A percentile compares a stretch with the other conserved stretches of the same genome.
Evolutionary conservation across 2,113 vertebrate species (phyloP).

Genomic region (Scortum barcoo): DNA sequence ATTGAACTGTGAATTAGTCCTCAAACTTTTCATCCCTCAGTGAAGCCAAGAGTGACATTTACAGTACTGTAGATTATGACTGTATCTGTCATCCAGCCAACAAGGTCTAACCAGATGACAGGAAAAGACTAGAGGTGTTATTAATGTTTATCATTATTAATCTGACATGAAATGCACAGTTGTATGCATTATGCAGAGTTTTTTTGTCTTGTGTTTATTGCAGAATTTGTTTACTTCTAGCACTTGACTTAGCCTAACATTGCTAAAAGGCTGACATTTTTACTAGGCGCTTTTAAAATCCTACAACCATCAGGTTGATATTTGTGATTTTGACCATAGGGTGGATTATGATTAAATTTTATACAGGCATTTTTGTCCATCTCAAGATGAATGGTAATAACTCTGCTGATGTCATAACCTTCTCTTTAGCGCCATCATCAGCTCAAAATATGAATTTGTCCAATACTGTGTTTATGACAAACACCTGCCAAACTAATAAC

Average conservation of each 20-base stretch:
- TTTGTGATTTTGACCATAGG: neutral
- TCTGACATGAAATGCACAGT: neutral
- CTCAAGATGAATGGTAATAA: too few species aligned
- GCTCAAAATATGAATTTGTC: too few species aligned
- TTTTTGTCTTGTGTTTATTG: slow-evolving; percentile 6
- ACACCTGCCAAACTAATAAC: too few species aligned
- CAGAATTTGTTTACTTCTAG: slow-evolving; percentile 1
- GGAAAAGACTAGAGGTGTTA: neutral
- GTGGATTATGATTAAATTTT: neutral
- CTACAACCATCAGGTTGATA: neutral
- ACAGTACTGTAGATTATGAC: neutral
- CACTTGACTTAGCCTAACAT: neutral
- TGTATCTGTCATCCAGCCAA: slow-evolving; percentile 9
- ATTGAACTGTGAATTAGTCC: slow-evolving; percentile 49
- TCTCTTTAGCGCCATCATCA: too few species aligned
- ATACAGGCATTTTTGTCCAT: neutral
- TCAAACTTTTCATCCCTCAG: slow-evolving; percentile 29
- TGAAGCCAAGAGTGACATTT: slow-evolving; percentile 44
- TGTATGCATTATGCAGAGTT: neutral
- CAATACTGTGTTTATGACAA: too few species aligned
- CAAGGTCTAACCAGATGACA: neutral
- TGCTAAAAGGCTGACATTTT: neutral
- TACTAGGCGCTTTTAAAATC: neutral
- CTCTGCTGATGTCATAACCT: too few species aligned
- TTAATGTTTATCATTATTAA: too few species aligned